These are phyloP conservation scores for Petrosia ficiformis DNA, from an alignment of 37 sponge, comb jelly and placozoan genomes.

Conservation along the genomic window DNA sequence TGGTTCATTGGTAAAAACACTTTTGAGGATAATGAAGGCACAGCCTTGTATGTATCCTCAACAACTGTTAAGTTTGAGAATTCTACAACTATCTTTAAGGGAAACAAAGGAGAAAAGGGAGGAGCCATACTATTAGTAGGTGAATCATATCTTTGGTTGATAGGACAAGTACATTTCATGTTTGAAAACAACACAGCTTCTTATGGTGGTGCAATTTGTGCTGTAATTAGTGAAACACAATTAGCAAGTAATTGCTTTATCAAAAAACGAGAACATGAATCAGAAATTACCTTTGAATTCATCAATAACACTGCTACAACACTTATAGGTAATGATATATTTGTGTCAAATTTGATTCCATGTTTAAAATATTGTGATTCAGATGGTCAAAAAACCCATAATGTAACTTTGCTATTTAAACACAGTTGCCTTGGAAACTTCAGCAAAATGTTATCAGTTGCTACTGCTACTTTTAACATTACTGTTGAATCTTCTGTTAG, in stretches of 20 bases:
- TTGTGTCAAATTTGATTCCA: neutral
- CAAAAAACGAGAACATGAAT: neutral
- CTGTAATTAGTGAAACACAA: neutral
- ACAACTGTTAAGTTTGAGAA: neutral
- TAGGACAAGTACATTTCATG: neutral
- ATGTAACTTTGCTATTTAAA: neutral
- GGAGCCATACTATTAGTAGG: conserved; percentile 1
- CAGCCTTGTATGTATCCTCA: neutral
- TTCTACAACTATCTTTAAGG: neutral
- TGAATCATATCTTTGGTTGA: neutral
- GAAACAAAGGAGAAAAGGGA: neutral
- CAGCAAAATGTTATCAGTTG: neutral
- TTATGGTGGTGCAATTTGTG: conserved; percentile 7
- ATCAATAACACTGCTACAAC: neutral
- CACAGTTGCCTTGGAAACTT: neutral
- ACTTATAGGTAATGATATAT: neutral
- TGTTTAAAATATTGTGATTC: neutral
- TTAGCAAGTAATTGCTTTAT: neutral
- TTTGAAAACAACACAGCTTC: neutral
- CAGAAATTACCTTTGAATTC: neutral
- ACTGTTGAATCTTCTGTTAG: neutral
- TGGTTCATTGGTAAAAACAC: neutral
- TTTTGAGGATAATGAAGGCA: neutral
- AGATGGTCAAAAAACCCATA: neutral
- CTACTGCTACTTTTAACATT: neutral